Evolutionary conservation across 2,888 invertebrate genomes (phyloP).

Genomic region (Brenthis ino): DNA sequence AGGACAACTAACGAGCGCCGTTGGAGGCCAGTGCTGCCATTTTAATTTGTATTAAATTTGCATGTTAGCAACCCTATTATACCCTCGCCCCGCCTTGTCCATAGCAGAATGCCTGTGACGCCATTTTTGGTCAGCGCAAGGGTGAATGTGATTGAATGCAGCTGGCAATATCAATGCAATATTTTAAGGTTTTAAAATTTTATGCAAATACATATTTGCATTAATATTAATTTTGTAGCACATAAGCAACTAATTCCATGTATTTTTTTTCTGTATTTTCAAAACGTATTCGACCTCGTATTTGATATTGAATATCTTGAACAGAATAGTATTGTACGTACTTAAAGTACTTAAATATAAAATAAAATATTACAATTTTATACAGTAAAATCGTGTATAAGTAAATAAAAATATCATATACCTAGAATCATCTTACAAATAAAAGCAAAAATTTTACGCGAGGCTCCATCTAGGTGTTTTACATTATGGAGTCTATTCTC

Average conservation of each 20-base stretch:
- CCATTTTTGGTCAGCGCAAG: conserved; percentile 54
- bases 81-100: conserved; percentile 52
- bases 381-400: too few relatives aligned
- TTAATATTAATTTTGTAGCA: background rate
- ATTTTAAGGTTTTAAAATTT: background rate
- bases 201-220: background rate
- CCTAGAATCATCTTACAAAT: conserved; percentile 51
- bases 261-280: background rate
- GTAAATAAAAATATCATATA: conserved; percentile 32
- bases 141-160: conserved; percentile 33
- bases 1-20: conserved; percentile 66
- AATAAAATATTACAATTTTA: too few relatives aligned
- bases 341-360: too few relatives aligned
- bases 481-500: conserved; percentile 71
- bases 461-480: conserved; percentile 62
- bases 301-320: too few relatives aligned
- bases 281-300: background rate
- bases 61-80: conserved; percentile 71
- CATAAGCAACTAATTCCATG: background rate
- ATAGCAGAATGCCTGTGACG: conserved; percentile 52
- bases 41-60: conserved; percentile 72
- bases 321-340: too few relatives aligned
- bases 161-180: conserved; percentile 14
- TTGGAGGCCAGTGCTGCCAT: conserved; percentile 63
- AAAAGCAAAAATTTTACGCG: conserved; percentile 63